phyloP scores from a whole-genome alignment of 2,797 vertebrate species.

The Tragelaphus eurycerus region DNA sequence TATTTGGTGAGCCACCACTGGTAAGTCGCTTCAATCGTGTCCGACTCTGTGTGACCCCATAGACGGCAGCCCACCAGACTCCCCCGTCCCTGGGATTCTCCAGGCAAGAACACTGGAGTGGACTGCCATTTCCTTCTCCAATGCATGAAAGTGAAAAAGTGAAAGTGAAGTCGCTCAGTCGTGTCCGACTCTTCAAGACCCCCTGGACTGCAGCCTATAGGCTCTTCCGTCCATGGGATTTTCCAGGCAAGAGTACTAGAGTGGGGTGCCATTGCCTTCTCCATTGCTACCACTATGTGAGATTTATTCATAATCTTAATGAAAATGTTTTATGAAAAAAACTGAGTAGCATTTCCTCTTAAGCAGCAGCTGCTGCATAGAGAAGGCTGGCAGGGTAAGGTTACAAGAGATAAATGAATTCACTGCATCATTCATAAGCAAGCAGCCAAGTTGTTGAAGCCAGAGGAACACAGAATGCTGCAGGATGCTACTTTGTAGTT shows the following conservation, averaged over 20 bases:
- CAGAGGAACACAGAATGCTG: neutral
- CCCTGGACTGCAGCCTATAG: too few relatives aligned
- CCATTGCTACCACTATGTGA: neutral
- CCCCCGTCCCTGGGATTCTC: too few relatives aligned
- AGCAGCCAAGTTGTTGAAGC: neutral
- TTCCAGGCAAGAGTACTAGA: too few relatives aligned
- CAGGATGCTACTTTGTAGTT: neutral
- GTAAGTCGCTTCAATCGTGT: too few relatives aligned
- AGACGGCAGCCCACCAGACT: neutral
- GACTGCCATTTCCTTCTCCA: too few relatives aligned
- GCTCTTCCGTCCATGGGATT: too few relatives aligned
- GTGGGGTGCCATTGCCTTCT: too few relatives aligned
- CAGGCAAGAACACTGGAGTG: too few relatives aligned
- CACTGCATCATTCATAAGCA: conserved; percentile 13
- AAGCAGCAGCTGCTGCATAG: conserved; percentile 42
- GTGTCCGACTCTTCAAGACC: too few relatives aligned
- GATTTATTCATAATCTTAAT: conserved; percentile 31
- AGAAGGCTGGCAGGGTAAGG: neutral
- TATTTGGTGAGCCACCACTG: neutral
- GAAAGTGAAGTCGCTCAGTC: too few relatives aligned
- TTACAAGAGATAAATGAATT: conserved; percentile 8
- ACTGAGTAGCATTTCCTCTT: neutral
- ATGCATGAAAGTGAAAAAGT: too few relatives aligned
- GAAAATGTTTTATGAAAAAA: conserved; percentile 3
- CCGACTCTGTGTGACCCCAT: too few relatives aligned